Percentiles rank a stretch among this genome's conserved stretches.
Conservation (phyloP, 92 coral and sea anemone species). For the Chrysogorgia sp. region DNA sequence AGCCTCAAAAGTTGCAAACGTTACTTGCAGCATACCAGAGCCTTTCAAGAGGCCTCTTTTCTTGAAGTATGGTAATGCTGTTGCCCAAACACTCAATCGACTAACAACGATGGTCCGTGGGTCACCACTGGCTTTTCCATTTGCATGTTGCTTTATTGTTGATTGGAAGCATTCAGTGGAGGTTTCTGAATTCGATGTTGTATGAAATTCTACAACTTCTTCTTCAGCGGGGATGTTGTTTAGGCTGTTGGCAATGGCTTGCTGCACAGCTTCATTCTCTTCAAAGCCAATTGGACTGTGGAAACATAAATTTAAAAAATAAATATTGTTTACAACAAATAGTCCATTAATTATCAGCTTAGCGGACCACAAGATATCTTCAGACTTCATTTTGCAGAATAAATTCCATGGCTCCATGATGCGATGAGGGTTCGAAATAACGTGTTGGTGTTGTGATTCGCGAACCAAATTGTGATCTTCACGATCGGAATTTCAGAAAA, state of each 20-base stretch:
- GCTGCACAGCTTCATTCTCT: slow-evolving; percentile 51
- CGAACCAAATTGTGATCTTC: too few species aligned
- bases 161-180: slow-evolving; percentile 30
- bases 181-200: background rate
- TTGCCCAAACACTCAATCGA: slow-evolving; percentile 43
- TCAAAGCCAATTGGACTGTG: slow-evolving; percentile 56
- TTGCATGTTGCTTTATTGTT: slow-evolving; percentile 40
- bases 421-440: too few species aligned
- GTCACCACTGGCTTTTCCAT: slow-evolving; percentile 36
- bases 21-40: slow-evolving; percentile 46
- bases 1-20: slow-evolving; percentile 57
- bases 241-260: slow-evolving; percentile 53
- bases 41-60: slow-evolving; percentile 42
- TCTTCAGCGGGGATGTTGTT: slow-evolving; percentile 32
- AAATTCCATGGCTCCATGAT: too few species aligned
- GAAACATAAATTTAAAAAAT: slow-evolving; percentile 14
- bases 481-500: too few species aligned
- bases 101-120: slow-evolving; percentile 53
- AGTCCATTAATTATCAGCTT: too few species aligned
- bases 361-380: background rate
- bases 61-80: slow-evolving; percentile 57
- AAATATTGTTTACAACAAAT: too few species aligned
- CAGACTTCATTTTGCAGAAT: slow-evolving; percentile 6
- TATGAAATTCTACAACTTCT: background rate
- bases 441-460: too few species aligned